Evolutionary conservation across 2,113 vertebrate species (phyloP), one percentile per base, ranked within the genome.

Genomic region (Casuarius casuarius): DNA sequence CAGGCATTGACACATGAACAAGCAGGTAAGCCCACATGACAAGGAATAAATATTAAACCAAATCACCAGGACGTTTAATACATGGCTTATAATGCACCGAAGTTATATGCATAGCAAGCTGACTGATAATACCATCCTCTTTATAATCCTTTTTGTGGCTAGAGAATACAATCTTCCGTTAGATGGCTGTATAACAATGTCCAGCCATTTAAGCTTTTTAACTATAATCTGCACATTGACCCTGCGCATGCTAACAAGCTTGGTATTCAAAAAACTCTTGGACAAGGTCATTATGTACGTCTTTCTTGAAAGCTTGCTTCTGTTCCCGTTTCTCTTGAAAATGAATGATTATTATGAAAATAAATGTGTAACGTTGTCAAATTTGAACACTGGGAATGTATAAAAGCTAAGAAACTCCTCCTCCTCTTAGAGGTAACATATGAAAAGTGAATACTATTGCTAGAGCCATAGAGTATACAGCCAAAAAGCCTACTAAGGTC

Each of bases 391-490:
- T 62, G 21, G 21, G 21, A 82, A 56, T 0, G 0, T 40, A 23
- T 16, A 20, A 86, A 78, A 72, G 2, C 2, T 11, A 72, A 51
- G 71, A 63, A 29, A 11, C 2, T 59, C 4, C 28, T 56, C 7
- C 4, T 5, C 3, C 1, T 5, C 51, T 73, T 56, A 56, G 15
- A 93, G 70, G 2, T 28, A 33, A 23, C 29, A 26, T 0, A 1
- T 28, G 17, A n/a, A 70, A 81, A 74, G 11, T 38, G 25, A 74
- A 19, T 74, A 28, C 11, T 52, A 4, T 5, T 46, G 1, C 10
- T 86, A 11, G 13, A 11, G 3, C 4, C 21, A 20, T 14, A 44
- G 29, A 59, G 2, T 11, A 44, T 40, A 40, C 3, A 56, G 18
- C 10, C 8, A 68, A 73, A 56, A 73, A 9, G 7, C 40, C n/a